phyloP scores from a whole-genome alignment of 2,113 vertebrate species.

The Micromys minutus region DNA sequence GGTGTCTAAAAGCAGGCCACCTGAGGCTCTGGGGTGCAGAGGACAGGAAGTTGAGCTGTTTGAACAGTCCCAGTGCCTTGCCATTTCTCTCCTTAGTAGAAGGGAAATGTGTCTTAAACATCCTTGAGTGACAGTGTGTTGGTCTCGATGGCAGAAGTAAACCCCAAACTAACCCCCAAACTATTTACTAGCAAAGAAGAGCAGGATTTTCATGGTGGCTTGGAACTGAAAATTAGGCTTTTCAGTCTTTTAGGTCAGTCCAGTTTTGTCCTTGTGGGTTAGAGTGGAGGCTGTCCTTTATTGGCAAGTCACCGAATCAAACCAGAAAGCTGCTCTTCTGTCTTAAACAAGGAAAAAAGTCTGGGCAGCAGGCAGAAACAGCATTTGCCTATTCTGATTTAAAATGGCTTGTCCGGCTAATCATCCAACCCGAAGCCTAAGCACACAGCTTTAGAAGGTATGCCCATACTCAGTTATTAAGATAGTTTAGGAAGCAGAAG shows the following conservation, averaged over 20 bases:
- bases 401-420: background rate
- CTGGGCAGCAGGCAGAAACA: background rate
- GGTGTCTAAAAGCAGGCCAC: background rate
- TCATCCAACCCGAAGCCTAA: background rate
- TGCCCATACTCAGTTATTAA: background rate
- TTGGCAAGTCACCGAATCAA: background rate
- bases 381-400: background rate
- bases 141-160: background rate
- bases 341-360: background rate
- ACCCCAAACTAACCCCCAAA: background rate
- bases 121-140: background rate
- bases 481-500: background rate
- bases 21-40: background rate
- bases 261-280: background rate
- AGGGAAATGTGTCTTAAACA: background rate
- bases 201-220: background rate
- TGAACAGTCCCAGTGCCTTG: background rate
- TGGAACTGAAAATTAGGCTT: background rate
- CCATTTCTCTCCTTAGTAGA: background rate
- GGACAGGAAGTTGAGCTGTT: background rate
- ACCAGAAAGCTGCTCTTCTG: background rate
- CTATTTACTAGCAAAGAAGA: background rate
- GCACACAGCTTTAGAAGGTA: background rate
- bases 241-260: background rate
- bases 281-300: background rate